phyloP scores from a whole-genome alignment of 2,797 vertebrate species.

The Picus viridis region DNA sequence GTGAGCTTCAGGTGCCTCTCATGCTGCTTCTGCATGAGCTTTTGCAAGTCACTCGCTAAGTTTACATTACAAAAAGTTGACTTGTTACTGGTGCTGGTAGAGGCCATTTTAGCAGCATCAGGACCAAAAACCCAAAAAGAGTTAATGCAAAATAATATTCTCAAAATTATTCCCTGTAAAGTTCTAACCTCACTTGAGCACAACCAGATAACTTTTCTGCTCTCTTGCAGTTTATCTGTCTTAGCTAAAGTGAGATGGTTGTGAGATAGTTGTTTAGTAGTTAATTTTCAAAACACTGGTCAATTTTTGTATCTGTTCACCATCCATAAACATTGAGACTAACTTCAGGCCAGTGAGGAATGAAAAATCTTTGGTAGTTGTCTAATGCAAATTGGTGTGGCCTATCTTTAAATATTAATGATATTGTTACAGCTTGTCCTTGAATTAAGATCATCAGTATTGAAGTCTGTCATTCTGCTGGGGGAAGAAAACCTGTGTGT shows the following conservation, averaged over 20 bases:
- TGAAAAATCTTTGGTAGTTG: not conserved
- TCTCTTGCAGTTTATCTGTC: not conserved
- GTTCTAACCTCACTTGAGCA: not conserved
- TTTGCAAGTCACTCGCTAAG: not conserved
- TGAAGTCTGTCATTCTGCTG: not conserved
- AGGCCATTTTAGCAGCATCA: not conserved
- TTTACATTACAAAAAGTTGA: not conserved
- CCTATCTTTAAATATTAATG: not conserved
- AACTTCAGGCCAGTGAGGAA: not conserved
- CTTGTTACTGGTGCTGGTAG: not conserved
- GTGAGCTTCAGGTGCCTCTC: not conserved
- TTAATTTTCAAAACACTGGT: not conserved
- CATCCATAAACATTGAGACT: not conserved
- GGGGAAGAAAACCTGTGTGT: fast-evolving
- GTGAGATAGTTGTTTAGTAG: not conserved
- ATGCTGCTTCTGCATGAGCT: not conserved
- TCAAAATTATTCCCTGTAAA: not conserved
- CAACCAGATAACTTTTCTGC: not conserved
- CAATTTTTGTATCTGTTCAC: not conserved
- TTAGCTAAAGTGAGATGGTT: not conserved
- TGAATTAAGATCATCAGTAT: not conserved
- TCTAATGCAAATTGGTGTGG: not conserved
- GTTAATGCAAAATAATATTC: not conserved
- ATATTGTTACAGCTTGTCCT: not conserved
- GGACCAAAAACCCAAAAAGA: not conserved